Conservation (phyloP, 2,113 vertebrate genomes). For the Astur gentilis region DNA sequence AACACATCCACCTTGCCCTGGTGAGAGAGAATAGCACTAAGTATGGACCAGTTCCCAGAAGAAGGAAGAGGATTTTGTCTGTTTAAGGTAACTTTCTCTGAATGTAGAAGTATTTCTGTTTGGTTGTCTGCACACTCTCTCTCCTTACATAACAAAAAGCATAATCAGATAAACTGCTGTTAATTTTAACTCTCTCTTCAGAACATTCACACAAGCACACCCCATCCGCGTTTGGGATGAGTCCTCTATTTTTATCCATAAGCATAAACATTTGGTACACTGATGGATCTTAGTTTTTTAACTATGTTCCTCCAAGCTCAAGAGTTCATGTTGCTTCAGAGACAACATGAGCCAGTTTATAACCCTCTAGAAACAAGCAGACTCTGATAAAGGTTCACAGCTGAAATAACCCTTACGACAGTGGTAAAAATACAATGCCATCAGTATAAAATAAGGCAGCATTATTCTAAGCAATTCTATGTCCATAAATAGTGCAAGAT, state of each 20-base stretch:
- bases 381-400: constrained; percentile 48
- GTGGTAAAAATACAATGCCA: constrained; percentile 36
- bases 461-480: constrained; percentile 57
- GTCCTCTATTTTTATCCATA: constrained; percentile 27
- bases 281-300: constrained; percentile 52
- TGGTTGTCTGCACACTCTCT: neutral
- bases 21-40: fast-evolving
- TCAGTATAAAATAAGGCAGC: constrained; percentile 58
- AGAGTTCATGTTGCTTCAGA: constrained; percentile 31
- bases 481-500: constrained; percentile 49
- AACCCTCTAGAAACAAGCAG: constrained; percentile 40
- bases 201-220: neutral
- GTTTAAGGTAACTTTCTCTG: neutral
- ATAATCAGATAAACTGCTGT: constrained; percentile 1
- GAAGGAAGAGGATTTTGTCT: neutral
- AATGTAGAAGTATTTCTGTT: neutral
- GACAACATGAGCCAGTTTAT: neutral
- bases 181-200: constrained; percentile 29
- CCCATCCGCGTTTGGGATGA: neutral
- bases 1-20: neutral
- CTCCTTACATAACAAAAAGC: neutral
- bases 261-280: constrained; percentile 36
- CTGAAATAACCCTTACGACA: constrained; percentile 42
- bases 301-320: neutral
- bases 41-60: neutral